Evolutionary conservation across 2,797 vertebrate genomes (phyloP).

Genomic region (Tauraco hartlaubi): DNA sequence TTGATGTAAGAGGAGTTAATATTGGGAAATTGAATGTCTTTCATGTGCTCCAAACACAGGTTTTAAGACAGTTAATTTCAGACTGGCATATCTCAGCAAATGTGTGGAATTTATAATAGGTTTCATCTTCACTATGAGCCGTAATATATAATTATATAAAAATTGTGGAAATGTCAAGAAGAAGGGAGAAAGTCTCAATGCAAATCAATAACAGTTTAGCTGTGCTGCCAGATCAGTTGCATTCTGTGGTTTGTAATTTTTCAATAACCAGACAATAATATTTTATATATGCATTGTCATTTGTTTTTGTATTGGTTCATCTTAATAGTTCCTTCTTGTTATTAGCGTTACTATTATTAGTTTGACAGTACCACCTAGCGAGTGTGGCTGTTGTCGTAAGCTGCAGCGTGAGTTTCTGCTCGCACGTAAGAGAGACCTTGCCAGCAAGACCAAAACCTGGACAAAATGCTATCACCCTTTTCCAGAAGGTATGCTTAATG

Average conservation of each 20-base stretch:
- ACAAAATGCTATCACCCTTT: background rate
- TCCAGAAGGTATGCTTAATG: background rate
- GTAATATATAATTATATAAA: conserved; percentile 61
- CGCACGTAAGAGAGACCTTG: fast-evolving
- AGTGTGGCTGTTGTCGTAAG: background rate
- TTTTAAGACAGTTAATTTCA: conserved; percentile 69
- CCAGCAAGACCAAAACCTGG: background rate
- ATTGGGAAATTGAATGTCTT: conserved; percentile 50
- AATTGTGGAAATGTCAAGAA: conserved; percentile 47
- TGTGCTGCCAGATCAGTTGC: conserved; percentile 56
- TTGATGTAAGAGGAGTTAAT: conserved; percentile 35
- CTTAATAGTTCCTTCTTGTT: conserved; percentile 28
- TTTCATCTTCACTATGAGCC: conserved; percentile 34
- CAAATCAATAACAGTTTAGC: conserved; percentile 80
- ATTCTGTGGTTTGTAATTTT: conserved; percentile 68
- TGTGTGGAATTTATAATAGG: conserved; percentile 33
- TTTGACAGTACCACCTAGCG: conserved; percentile 18
- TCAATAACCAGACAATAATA: conserved; percentile 62
- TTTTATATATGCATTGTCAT: conserved; percentile 52
- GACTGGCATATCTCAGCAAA: conserved; percentile 66
- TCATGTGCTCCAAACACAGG: background rate
- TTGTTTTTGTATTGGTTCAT: conserved; percentile 64
- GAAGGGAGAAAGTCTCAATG: conserved; percentile 52
- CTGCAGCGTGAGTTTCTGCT: background rate
- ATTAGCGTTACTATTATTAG: background rate